Evolutionary conservation across 2,888 invertebrate species (phyloP).

Genomic region (Unio pictorum): DNA sequence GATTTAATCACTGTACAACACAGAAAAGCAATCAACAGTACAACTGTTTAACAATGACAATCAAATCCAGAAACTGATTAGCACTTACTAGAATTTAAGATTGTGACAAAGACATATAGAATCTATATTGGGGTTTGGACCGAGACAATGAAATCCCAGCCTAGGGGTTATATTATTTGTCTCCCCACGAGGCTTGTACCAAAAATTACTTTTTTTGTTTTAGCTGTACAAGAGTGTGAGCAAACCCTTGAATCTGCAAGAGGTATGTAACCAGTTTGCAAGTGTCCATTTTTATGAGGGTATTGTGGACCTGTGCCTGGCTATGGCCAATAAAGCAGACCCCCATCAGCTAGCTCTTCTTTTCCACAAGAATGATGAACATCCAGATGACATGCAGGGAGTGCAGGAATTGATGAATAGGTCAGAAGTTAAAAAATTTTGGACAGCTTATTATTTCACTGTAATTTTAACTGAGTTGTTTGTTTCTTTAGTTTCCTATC

Average conservation of each 20-base stretch:
- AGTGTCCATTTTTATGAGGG: constrained; percentile 85
- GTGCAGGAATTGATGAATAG: constrained; percentile 77
- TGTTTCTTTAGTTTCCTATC: no score
- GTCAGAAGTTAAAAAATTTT: constrained; percentile 30
- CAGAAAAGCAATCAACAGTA: no score
- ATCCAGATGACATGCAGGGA: constrained; percentile 87
- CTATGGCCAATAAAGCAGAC: constrained; percentile 89
- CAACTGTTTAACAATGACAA: no score
- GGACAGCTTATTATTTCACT: background rate
- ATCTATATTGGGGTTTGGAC: no score
- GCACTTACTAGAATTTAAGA: no score
- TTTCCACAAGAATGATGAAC: constrained; percentile 88
- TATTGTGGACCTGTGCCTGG: constrained; percentile 88
- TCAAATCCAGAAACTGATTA: no score
- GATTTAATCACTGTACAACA: no score
- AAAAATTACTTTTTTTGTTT: background rate
- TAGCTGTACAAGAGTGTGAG: constrained; percentile 88
- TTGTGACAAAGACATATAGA: no score
- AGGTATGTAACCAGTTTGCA: constrained; percentile 88
- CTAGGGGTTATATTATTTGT: no score
- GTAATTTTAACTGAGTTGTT: background rate
- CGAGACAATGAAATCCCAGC: no score
- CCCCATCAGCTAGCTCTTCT: constrained; percentile 88
- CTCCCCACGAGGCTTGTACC: no score
- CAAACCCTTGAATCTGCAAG: constrained; percentile 86